phyloP scores from a whole-genome alignment of 2,113 vertebrate genomes.

The Erpornis zantholeuca region DNA sequence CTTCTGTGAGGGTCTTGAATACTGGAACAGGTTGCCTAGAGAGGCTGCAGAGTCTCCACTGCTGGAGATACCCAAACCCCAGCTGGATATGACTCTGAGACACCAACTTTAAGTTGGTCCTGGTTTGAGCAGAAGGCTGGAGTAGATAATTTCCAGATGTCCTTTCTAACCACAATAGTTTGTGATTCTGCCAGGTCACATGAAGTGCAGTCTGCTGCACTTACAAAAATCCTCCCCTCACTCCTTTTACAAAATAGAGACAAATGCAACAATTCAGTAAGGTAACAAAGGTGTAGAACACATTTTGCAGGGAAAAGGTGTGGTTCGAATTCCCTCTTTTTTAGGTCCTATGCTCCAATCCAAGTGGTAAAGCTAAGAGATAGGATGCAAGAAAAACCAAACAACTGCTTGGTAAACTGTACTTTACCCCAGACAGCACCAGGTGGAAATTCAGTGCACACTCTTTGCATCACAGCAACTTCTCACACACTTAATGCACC shows the following conservation, averaged over 20 bases:
- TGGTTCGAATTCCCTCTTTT: not conserved
- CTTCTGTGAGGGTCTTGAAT: not conserved
- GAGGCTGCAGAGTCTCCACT: not conserved
- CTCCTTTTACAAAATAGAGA: not conserved
- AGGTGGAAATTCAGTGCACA: not conserved
- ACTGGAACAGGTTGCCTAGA: not conserved
- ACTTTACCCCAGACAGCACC: not conserved
- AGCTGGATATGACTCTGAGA: not conserved
- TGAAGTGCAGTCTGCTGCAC: not conserved
- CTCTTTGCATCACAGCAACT: not conserved
- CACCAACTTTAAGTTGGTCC: not conserved
- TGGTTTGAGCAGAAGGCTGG: not conserved
- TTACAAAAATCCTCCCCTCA: not conserved
- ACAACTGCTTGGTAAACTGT: not conserved
- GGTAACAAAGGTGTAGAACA: fast-evolving
- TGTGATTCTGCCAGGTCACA: not conserved
- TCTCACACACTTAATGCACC: not conserved
- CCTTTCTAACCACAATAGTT: not conserved
- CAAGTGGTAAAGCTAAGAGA: not conserved
- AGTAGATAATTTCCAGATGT: not conserved
- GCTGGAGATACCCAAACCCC: not conserved
- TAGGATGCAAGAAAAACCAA: not conserved
- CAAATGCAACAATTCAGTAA: not conserved
- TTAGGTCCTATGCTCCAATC: not conserved
- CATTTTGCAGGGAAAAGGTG: not conserved